Evolutionary conservation across 1,140 invertebrate genomes (phyloP).

Genomic region (Leguminivora glycinivorella): DNA sequence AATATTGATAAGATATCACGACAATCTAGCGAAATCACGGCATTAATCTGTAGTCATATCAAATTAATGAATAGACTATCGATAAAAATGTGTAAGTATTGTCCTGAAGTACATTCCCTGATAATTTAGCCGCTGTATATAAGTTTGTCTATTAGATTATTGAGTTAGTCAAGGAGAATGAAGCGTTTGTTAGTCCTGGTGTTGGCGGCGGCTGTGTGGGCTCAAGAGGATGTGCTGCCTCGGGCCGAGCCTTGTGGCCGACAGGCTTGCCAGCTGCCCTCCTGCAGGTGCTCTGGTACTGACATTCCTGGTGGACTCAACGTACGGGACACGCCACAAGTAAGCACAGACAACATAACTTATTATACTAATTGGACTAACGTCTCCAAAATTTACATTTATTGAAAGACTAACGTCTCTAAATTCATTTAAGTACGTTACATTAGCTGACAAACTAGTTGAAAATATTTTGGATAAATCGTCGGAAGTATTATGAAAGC

Average conservation of each 20-base stretch:
- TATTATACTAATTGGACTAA: too few species aligned
- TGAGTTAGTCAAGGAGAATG: slow-evolving; percentile 49
- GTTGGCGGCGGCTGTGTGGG: not conserved
- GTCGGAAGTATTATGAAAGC: too few species aligned
- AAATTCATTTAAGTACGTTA: too few species aligned
- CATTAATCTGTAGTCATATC: not conserved
- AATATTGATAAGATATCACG: not conserved
- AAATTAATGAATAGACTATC: not conserved
- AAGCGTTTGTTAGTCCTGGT: slow-evolving; percentile 32
- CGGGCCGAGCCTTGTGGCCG: slow-evolving; percentile 49
- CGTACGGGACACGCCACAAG: slow-evolving; percentile 68
- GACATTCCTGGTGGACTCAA: slow-evolving; percentile 67
- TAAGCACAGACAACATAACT: slow-evolving; percentile 34
- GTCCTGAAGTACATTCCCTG: not conserved
- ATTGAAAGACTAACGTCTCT: too few species aligned
- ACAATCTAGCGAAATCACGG: not conserved
- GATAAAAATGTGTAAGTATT: not conserved
- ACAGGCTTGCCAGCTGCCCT: slow-evolving; percentile 56
- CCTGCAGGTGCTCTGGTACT: slow-evolving; percentile 76
- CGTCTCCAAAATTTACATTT: too few species aligned
- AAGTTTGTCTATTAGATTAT: slow-evolving; percentile 1
- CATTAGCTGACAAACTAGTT: too few species aligned
- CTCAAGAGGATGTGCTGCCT: slow-evolving; percentile 31
- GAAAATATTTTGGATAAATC: too few species aligned
- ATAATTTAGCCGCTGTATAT: slow-evolving; percentile 13